phyloP scores from a whole-genome alignment of 2,113 vertebrate species.

The Circaetus gallicus region DNA sequence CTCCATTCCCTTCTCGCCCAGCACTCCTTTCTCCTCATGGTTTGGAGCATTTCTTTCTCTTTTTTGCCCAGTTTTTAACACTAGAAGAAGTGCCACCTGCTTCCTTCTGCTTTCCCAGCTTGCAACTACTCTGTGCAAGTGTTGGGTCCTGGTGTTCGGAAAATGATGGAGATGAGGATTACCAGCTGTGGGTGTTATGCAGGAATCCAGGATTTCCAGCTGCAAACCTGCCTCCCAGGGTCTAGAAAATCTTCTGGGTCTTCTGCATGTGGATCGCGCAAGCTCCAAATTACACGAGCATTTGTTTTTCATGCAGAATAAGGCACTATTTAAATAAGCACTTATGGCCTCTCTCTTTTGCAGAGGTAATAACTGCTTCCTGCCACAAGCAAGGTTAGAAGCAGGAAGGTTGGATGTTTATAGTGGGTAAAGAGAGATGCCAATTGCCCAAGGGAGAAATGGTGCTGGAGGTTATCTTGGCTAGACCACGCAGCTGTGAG shows the following conservation, averaged over 20 bases:
- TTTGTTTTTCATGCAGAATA: background rate
- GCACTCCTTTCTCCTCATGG: background rate
- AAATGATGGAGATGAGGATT: background rate
- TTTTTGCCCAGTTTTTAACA: background rate
- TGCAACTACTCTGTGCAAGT: background rate
- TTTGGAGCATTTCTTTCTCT: background rate
- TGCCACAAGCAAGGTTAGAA: background rate
- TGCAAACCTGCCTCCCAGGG: background rate
- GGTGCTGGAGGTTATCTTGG: background rate
- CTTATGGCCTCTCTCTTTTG: background rate
- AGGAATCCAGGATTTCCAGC: background rate
- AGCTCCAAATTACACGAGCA: accelerated
- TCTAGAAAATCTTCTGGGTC: background rate
- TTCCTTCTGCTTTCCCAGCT: background rate
- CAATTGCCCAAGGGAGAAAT: background rate
- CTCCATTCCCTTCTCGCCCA: accelerated
- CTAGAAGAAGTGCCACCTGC: background rate
- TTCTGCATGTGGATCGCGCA: background rate
- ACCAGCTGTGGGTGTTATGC: background rate
- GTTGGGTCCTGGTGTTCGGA: accelerated
- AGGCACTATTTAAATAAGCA: background rate
- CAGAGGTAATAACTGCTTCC: background rate
- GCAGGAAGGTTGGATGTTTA: background rate
- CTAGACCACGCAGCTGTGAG: background rate
- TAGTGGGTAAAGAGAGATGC: background rate